A percentile compares a stretch with the other conserved stretches of the same genome.
phyloP scores from a whole-genome alignment of 2,888 invertebrate species.

The Tinea trinotella region DNA sequence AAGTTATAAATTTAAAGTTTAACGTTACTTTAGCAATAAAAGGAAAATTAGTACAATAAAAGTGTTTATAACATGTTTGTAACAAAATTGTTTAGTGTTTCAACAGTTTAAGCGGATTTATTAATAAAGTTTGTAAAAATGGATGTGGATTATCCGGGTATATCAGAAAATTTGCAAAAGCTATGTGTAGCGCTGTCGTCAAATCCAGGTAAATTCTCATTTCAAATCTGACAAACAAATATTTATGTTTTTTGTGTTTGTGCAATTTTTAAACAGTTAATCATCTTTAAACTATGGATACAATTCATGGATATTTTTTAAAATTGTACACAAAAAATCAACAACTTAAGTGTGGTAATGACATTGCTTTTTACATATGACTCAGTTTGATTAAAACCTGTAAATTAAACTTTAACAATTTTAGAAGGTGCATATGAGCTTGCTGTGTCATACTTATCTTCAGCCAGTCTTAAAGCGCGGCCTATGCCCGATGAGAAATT shows the following conservation, averaged over 20 bases:
- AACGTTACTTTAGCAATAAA: too few relatives aligned
- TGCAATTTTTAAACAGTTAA: conserved; percentile 8
- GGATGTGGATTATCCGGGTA: conserved; percentile 22
- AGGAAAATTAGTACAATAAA: too few relatives aligned
- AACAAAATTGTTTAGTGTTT: too few relatives aligned
- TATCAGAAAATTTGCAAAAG: conserved; percentile 51
- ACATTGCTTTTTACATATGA: too few relatives aligned
- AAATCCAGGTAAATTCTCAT: conserved; percentile 47
- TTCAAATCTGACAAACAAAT: conserved; percentile 21
- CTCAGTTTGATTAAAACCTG: too few relatives aligned
- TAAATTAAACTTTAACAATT: too few relatives aligned
- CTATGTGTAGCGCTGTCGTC: conserved; percentile 52
- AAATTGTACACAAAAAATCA: conserved; percentile 23
- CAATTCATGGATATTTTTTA: conserved; percentile 34
- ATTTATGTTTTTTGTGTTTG: conserved; percentile 22
- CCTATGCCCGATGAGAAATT: conserved; percentile 48
- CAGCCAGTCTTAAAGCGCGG: conserved; percentile 41
- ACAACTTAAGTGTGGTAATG: conserved; percentile 21
- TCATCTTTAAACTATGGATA: conserved; percentile 35
- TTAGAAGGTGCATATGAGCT: conserved; percentile 61
- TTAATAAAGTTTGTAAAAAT: not conserved
- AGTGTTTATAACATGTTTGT: too few relatives aligned
- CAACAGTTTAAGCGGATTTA: too few relatives aligned
- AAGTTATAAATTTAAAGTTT: too few relatives aligned
- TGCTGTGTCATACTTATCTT: conserved; percentile 57